These are phyloP conservation scores for Reticulitermes lucifugus DNA, from an alignment of 2,888 invertebrate genomes.

Conservation along the genomic window DNA sequence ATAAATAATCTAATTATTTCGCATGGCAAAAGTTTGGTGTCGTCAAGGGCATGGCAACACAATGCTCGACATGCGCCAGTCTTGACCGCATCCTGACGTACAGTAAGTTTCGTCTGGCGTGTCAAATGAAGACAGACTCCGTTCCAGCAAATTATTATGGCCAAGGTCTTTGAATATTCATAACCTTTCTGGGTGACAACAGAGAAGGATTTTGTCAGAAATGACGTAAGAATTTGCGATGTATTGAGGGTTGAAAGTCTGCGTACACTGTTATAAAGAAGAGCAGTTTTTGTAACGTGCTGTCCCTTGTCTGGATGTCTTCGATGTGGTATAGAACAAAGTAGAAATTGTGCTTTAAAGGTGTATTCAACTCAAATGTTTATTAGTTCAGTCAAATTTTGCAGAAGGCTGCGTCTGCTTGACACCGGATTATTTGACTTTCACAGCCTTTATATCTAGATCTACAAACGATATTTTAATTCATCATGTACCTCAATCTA, in stretches of 20 bases:
- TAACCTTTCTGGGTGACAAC: conserved; percentile 3
- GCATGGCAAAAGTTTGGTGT: not conserved
- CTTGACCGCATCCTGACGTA: not conserved
- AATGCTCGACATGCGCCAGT: not conserved
- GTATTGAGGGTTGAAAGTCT: not conserved
- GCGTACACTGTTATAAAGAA: not conserved
- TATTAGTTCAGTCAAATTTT: too few species aligned
- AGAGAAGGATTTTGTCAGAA: not conserved
- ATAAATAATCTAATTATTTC: not conserved
- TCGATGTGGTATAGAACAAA: too few species aligned
- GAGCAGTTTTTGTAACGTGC: not conserved
- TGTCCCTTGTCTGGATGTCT: too few species aligned
- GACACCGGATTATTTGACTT: too few species aligned
- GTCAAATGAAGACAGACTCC: conserved; percentile 13
- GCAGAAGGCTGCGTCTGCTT: too few species aligned
- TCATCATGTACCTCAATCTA: too few species aligned
- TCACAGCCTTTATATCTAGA: too few species aligned
- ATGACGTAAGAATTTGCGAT: not conserved
- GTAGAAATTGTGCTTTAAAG: too few species aligned
- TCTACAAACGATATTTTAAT: too few species aligned
- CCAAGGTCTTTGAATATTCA: not conserved
- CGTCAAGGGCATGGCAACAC: not conserved
- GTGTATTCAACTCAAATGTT: too few species aligned
- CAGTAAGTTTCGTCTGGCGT: not conserved
- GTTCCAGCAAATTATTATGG: conserved; percentile 8